These are phyloP conservation scores for Vanessa cardui DNA, from an alignment of 2,888 invertebrate species.

Conservation along the genomic window DNA sequence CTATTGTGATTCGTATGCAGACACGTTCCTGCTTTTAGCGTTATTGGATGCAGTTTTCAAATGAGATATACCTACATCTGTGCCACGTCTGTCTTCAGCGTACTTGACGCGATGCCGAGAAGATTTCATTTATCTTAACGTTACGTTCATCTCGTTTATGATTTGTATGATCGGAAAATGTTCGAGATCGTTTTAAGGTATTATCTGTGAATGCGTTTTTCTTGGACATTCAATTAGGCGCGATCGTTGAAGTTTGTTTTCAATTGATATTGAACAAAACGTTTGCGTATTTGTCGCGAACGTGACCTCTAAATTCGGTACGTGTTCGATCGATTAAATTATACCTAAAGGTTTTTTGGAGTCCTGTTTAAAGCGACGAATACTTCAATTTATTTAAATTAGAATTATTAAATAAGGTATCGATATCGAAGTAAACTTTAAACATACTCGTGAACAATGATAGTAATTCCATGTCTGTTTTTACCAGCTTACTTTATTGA, in stretches of 20 bases:
- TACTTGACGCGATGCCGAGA: not conserved
- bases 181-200: not conserved
- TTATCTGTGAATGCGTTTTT: not conserved
- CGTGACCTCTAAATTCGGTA: conserved; percentile 25
- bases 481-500: too few species aligned
- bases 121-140: not conserved
- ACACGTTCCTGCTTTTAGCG: conserved; percentile 19
- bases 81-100: conserved; percentile 1
- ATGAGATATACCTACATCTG: conserved; percentile 6
- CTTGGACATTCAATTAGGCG: not conserved
- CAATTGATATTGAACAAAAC: conserved; percentile 7
- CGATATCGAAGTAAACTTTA: too few species aligned
- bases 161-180: too few species aligned
- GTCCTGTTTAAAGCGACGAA: too few species aligned
- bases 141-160: not conserved
- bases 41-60: conserved; percentile 21
- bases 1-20: conserved; percentile 11
- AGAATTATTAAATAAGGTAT: not conserved
- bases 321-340: conserved; percentile 13
- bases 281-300: conserved; percentile 6
- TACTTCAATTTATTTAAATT: not conserved
- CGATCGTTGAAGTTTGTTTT: conserved; percentile 4
- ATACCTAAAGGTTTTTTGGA: not conserved
- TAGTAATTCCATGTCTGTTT: too few species aligned
- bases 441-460: too few species aligned